Percentiles rank a stretch among this genome's conserved stretches.
These are phyloP conservation scores for Vicugna pacos DNA, from an alignment of 2,113 vertebrate genomes.

Conservation along the genomic window DNA sequence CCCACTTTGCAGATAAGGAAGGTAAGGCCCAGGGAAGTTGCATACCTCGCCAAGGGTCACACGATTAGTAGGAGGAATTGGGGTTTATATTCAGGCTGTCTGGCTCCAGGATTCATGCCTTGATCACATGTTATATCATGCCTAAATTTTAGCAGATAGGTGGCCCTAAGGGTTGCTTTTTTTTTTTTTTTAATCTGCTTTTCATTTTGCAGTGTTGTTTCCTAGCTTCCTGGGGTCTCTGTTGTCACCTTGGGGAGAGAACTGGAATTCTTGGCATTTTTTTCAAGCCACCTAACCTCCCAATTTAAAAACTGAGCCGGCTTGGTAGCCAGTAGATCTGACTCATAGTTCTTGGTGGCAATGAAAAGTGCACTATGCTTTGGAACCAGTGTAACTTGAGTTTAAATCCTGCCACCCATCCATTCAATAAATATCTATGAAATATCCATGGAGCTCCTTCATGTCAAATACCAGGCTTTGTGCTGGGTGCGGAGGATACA, in stretches of 20 bases:
- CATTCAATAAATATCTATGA: neutral
- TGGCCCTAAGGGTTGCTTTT: neutral
- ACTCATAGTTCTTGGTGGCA: constrained; percentile 19
- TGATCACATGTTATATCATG: neutral
- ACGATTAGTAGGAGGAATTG: neutral
- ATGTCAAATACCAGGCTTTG: neutral
- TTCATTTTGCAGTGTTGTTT: constrained; percentile 26
- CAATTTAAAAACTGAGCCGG: neutral
- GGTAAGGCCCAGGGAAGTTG: neutral
- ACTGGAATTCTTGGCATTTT: constrained; percentile 47
- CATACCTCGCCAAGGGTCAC: neutral
- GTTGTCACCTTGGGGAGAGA: neutral
- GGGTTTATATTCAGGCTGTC: neutral
- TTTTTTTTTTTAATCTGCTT: constrained; percentile 9
- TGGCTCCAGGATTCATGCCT: neutral
- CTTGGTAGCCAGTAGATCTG: constrained; percentile 11
- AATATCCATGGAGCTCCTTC: neutral
- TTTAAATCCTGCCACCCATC: constrained; percentile 32
- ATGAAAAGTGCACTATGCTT: neutral
- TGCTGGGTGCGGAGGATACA: constrained; percentile 30
- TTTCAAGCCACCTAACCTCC: constrained; percentile 4
- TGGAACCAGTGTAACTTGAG: constrained; percentile 25
- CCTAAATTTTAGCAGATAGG: neutral
- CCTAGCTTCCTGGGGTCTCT: neutral
- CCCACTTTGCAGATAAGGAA: constrained; percentile 15